Evolutionary conservation across 2,113 vertebrate species (phyloP), one percentile per base, ranked within the genome.

Genomic region (Corythornis vintsioides): DNA sequence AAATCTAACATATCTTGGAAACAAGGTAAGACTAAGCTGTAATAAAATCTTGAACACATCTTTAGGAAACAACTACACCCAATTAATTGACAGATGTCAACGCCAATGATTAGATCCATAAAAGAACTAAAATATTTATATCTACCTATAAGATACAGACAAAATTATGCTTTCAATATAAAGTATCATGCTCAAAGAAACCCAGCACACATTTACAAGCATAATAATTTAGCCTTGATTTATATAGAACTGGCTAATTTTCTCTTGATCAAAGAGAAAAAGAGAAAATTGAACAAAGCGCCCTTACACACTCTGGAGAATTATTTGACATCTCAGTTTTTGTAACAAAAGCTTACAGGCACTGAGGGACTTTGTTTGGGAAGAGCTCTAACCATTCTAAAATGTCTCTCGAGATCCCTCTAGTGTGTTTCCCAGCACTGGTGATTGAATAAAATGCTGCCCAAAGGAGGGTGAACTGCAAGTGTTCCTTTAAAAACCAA

Each of bases 331-430:
- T 93, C 95, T 97, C 97, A 93, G 96, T 96, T 98, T 97, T 97
- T 92, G 22, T 97, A 98, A 98, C 98, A 96, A 97, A 96, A 96
- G 96, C 96, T 93, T 97, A 96, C 94, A 97, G 97, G 90, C 96
- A 94, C 96, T 77, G 77, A 92, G 97, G 95, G 96, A 97, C 88
- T 95, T 89, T 85, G 69, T 92, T 87, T 91, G 82, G 88, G 94
- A 96, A 96, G 94, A 97, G 95, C 95, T 96, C 89, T 95, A 97
- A 97, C 95, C 94, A 94, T 96, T 94, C 95, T 97, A 96, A 96
- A 95, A 94, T 53, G 94, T 96, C 94, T 97, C 97, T 56, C 78
- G 96, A 96, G 92, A 88, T 88, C 43, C 93, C 93, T 93, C 93
- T 86, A 92, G 95, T 93, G 93, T 29, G 18, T 95, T 96, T 95